Evolutionary conservation across 1,140 invertebrate species (phyloP).

Genomic region (Parapsyche elsis): DNA sequence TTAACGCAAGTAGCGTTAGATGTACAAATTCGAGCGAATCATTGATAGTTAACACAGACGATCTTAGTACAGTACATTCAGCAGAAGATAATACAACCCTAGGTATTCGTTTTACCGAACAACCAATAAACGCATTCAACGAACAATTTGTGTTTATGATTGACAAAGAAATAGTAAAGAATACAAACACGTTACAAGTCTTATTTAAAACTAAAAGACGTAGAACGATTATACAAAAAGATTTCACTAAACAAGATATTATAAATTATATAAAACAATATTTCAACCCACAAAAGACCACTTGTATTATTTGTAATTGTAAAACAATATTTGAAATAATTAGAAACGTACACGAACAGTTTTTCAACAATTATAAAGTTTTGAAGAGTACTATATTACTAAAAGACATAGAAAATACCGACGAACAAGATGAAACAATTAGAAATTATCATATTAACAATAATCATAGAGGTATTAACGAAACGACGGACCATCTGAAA

Average conservation of each 20-base stretch:
- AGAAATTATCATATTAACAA: neutral
- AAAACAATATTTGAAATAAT: neutral
- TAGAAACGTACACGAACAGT: neutral
- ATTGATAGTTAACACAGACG: too few species aligned
- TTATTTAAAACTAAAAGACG: neutral
- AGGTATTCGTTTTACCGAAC: too few species aligned
- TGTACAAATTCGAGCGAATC: too few species aligned
- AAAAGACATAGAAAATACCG: neutral
- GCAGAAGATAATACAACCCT: too few species aligned
- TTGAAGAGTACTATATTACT: neutral
- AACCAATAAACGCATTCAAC: too few species aligned
- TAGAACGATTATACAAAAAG: neutral
- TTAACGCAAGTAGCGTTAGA: too few species aligned
- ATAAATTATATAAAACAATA: neutral
- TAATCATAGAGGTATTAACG: neutral
- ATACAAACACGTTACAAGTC: too few species aligned
- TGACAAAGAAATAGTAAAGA: too few species aligned
- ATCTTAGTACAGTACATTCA: too few species aligned
- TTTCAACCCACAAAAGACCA: neutral
- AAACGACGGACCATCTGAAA: neutral
- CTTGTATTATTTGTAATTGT: neutral
- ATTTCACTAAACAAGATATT: neutral
- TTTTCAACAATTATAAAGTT: neutral
- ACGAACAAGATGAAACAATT: constrained; percentile 10
- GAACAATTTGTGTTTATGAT: too few species aligned